These are phyloP conservation scores for Drosophila macrospina DNA, from an alignment of 2,888 invertebrate species.

Conservation along the genomic window DNA sequence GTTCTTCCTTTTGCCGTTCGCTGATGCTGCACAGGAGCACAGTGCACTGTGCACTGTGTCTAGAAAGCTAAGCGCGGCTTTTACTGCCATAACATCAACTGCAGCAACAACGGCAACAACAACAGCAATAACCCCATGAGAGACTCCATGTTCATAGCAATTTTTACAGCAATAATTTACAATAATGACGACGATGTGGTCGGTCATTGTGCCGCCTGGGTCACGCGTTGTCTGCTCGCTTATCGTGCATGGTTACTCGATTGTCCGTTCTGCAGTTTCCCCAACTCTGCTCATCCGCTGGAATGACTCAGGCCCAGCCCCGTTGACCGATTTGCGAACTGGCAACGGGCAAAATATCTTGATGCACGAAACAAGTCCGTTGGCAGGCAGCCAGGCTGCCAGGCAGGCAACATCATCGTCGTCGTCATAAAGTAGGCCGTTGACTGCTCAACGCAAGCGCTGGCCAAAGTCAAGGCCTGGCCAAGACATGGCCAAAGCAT, in stretches of 20 bases:
- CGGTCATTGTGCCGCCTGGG: conserved; percentile 80
- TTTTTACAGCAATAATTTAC: conserved; percentile 80
- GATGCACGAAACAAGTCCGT: conserved; percentile 76
- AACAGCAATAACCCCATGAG: conserved; percentile 1
- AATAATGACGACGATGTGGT: conserved; percentile 65
- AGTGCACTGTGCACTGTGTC: conserved; percentile 29
- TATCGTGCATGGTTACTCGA: conserved; percentile 43
- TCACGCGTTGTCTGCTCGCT: conserved; percentile 69
- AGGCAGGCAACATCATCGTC: conserved; percentile 9
- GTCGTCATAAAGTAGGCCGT: conserved; percentile 80
- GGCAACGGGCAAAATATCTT: conserved; percentile 58
- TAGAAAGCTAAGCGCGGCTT: conserved; percentile 66
- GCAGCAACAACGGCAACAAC: conserved; percentile 9
- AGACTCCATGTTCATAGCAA: conserved; percentile 52
- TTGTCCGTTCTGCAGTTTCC: conserved; percentile 27
- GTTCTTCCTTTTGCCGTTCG: background rate
- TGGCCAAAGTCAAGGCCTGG: conserved; percentile 77
- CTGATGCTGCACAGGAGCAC: conserved; percentile 40
- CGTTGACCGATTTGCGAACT: conserved; percentile 78
- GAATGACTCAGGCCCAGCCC: conserved; percentile 54
- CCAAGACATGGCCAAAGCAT: conserved; percentile 70
- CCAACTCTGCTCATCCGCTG: background rate
- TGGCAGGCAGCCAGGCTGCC: conserved; percentile 4
- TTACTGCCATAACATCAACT: conserved; percentile 40
- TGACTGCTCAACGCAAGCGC: conserved; percentile 60